Evolutionary conservation across 2,113 vertebrate species (phyloP).

Genomic region (Noturus placidus): DNA sequence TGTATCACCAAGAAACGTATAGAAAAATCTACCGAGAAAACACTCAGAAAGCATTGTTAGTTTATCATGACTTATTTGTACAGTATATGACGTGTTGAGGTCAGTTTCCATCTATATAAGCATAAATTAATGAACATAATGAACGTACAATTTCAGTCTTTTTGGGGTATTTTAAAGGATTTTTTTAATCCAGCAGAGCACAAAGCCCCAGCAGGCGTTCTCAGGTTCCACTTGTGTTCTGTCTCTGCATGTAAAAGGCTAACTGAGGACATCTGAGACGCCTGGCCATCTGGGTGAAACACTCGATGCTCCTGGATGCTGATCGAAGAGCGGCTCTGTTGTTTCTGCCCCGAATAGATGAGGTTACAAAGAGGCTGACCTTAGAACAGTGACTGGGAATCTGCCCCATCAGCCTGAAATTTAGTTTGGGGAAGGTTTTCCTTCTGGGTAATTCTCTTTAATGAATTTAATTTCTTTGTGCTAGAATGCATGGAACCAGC

Average conservation of each 20-base stretch:
- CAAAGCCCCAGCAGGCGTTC: conserved; percentile 33
- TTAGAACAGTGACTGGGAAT: conserved; percentile 8
- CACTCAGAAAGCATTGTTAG: not conserved
- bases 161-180: not conserved
- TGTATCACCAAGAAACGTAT: not conserved
- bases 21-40: not conserved
- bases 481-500: conserved; percentile 15
- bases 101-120: not conserved
- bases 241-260: conserved; percentile 26
- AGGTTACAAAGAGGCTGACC: conserved; percentile 11
- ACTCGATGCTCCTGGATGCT: conserved; percentile 13
- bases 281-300: conserved; percentile 44
- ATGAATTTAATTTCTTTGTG: conserved; percentile 34
- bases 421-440: conserved; percentile 22
- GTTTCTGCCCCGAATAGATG: conserved; percentile 4
- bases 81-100: not conserved
- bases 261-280: conserved; percentile 42
- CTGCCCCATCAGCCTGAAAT: conserved; percentile 16
- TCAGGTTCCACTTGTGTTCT: conserved; percentile 21
- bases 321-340: conserved; percentile 20
- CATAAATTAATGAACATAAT: not conserved
- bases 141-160: not conserved
- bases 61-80: not conserved
- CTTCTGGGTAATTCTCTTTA: conserved; percentile 29
- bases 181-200: conserved; percentile 3